phyloP scores from a whole-genome alignment of 2,888 invertebrate genomes.

The Limnephilus rhombicus region DNA sequence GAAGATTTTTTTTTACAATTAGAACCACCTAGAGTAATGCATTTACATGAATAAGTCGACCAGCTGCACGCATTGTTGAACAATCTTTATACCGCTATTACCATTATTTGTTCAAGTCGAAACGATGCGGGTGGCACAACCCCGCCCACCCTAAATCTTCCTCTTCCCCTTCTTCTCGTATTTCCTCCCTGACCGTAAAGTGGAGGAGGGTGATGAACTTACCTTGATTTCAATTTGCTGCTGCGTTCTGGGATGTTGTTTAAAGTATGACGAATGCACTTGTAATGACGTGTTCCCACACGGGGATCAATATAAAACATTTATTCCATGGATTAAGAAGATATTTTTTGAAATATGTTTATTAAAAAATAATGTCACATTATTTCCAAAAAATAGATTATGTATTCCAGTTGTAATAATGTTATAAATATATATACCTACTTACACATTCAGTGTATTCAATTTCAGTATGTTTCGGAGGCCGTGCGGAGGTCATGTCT shows the following conservation, averaged over 20 bases:
- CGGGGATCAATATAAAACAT: not conserved
- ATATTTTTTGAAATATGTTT: no score
- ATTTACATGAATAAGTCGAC: not conserved
- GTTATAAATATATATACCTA: no score
- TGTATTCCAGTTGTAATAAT: no score
- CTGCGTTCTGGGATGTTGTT: not conserved
- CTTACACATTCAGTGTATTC: no score
- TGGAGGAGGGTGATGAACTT: not conserved
- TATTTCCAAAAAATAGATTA: no score
- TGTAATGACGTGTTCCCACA: not conserved
- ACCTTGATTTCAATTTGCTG: slow-evolving; percentile 26
- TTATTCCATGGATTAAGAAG: no score
- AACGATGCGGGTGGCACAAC: slow-evolving; percentile 44
- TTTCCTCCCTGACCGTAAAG: not conserved
- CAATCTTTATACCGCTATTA: not conserved
- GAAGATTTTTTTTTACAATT: no score
- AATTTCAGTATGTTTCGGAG: no score
- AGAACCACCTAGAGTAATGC: not conserved
- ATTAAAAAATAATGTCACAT: no score
- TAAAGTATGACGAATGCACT: not conserved
- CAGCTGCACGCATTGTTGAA: not conserved
- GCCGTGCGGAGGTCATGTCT: no score
- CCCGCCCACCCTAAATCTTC: slow-evolving; percentile 41
- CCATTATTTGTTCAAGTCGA: not conserved
- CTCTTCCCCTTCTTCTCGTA: not conserved